Evolutionary conservation across 1,140 invertebrate genomes (phyloP), one percentile per base, ranked within the genome.

Genomic region (Trigoniulus corallinus): DNA sequence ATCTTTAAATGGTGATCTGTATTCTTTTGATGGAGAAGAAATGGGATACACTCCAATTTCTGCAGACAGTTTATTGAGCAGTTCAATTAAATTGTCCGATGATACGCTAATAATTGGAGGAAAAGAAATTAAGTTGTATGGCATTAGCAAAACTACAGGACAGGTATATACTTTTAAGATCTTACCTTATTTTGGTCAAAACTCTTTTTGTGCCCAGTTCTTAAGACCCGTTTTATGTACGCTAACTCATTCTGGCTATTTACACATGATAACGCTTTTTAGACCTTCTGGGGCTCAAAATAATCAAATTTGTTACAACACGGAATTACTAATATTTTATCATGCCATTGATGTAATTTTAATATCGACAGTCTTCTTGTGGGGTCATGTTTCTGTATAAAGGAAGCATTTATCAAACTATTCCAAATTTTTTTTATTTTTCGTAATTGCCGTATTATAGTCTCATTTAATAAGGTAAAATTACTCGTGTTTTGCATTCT

Each of bases 1-100:
- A 27, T 92, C 91, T 0, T 66, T 97, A 7, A 83, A 79, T 64
- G 92, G 92, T 10, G 78, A 79, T 18, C 71, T 97, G 4, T 97
- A 91, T 66, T 84, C 82, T 64, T 86, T 91, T 66, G 85, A 93
- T 71, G 88, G 87, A 1, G 78, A 86, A 46, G 81, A 75, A 58
- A 77, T 96, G 48, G 84, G 94, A 68, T 76, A 82, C 0, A 69
- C 95, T 47, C 87, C 88, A 20, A 76, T 95, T 52, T 80, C 80
- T 45, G 80, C 85, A 0, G 88, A 93, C 48, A 76, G 80, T 54
- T 72, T 97, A 13, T 72, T 97, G 1, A 82, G 83, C 2, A 69
- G 67, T 34, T 87, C 88, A 1, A 83, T 82, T 64, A 79, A 80
- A 60, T 82, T 89, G 57, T 81, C 81, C 1, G 83, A 92, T 63